Evolutionary conservation across 2,113 vertebrate genomes (phyloP).

Genomic region (Ivindomyrus marchei): DNA sequence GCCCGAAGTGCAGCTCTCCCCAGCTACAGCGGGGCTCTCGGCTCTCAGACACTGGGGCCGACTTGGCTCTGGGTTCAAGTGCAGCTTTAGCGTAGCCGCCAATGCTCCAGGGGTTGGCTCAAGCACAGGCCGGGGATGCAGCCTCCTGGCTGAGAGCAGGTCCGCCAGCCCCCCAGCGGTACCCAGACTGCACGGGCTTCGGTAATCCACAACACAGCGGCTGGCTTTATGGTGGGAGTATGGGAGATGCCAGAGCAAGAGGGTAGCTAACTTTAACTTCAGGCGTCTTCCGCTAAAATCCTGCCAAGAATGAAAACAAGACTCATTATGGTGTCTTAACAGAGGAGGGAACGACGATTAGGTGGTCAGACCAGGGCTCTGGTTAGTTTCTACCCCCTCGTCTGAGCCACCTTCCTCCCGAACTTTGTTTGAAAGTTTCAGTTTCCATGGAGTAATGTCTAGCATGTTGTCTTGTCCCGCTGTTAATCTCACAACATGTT

Average conservation of each 20-base stretch:
- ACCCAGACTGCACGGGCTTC: constrained; percentile 11
- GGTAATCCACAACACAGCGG: constrained; percentile 15
- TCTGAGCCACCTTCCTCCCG: not conserved
- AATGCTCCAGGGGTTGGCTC: constrained; percentile 1
- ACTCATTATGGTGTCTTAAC: not conserved
- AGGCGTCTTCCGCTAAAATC: not conserved
- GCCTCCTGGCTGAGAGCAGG: not conserved
- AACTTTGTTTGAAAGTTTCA: not conserved
- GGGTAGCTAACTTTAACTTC: not conserved
- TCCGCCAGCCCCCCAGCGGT: not conserved
- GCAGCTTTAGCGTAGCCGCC: constrained; percentile 26
- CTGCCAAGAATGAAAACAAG: not conserved
- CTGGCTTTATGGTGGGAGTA: constrained; percentile 9
- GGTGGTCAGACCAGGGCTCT: not conserved
- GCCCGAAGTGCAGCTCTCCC: not conserved
- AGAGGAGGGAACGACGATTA: not conserved
- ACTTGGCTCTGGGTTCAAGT: constrained; percentile 32
- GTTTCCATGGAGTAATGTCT: not conserved
- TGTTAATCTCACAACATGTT: not conserved
- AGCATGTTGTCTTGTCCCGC: not conserved
- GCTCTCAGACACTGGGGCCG: not conserved
- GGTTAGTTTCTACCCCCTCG: not conserved
- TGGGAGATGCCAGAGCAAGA: constrained; percentile 7
- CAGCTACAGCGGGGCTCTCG: not conserved
- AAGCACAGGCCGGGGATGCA: not conserved